These are phyloP conservation scores for Phymanthus crucifer DNA, from an alignment of 92 coral and sea anemone genomes.

Conservation along the genomic window DNA sequence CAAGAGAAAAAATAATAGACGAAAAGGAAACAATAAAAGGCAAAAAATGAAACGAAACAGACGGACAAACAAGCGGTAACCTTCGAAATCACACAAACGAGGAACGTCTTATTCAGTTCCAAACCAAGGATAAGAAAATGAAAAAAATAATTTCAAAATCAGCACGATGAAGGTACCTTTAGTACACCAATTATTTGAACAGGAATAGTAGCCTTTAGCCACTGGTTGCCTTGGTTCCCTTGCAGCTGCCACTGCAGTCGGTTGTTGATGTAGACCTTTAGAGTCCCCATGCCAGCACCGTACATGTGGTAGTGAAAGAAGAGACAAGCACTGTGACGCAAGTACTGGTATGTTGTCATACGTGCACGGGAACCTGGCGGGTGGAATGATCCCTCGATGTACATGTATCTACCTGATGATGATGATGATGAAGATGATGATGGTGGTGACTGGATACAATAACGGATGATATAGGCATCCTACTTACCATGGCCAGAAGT, in stretches of 20 bases:
- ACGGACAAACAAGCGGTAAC: no score
- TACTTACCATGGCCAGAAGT: conserved; percentile 48
- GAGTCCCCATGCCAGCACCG: conserved; percentile 21
- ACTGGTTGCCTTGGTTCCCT: conserved; percentile 43
- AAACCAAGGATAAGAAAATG: not conserved
- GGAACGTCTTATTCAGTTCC: no score
- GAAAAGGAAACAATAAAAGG: no score
- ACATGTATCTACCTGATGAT: conserved; percentile 21
- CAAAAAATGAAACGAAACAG: no score
- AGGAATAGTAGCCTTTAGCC: conserved; percentile 30
- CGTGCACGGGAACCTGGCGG: conserved; percentile 25
- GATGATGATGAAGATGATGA: not conserved
- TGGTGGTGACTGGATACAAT: not conserved
- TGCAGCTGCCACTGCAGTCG: conserved; percentile 34
- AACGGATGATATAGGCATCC: not conserved
- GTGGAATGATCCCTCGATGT: conserved; percentile 11
- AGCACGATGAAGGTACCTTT: not conserved
- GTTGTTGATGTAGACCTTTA: conserved; percentile 7
- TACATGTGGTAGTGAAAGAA: conserved; percentile 35
- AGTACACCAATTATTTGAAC: not conserved
- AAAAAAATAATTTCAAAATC: not conserved
- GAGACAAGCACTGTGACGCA: conserved; percentile 7
- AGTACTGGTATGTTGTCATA: not conserved
- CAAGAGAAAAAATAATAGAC: no score
- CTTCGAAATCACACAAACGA: no score